Conservation (phyloP, 2,888 invertebrate genomes). For the Hyalella azteca region DNA sequence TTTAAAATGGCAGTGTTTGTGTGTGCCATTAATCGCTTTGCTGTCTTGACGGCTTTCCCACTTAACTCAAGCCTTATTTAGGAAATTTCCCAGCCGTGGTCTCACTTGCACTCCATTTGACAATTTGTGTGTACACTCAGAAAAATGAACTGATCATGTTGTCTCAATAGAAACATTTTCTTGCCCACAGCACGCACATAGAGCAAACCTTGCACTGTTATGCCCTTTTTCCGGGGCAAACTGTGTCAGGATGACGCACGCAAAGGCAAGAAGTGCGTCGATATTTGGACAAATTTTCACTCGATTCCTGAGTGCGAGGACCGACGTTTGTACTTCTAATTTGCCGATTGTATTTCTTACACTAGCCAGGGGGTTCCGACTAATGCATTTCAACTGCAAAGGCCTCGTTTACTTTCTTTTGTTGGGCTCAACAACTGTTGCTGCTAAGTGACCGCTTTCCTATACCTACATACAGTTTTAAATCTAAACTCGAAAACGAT, state of each 20-base stretch:
- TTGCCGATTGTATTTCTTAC: not conserved
- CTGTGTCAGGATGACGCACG: no score
- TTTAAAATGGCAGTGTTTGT: not conserved
- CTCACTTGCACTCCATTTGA: slow-evolving; percentile 8
- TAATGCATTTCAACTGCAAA: not conserved
- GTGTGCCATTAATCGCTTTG: slow-evolving; percentile 28
- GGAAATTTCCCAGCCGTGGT: not conserved
- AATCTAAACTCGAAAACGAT: no score
- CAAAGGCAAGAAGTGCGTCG: no score
- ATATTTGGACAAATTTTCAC: no score
- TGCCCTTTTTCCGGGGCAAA: no score
- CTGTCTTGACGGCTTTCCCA: slow-evolving; percentile 27
- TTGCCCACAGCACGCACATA: no score
- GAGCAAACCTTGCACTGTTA: no score
- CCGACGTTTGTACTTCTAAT: not conserved
- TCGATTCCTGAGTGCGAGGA: no score
- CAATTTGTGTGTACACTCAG: slow-evolving; percentile 6
- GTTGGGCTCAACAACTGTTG: not conserved
- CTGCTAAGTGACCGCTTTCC: not conserved
- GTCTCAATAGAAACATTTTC: no score
- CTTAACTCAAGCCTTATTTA: slow-evolving; percentile 25
- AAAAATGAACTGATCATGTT: no score
- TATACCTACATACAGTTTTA: no score
- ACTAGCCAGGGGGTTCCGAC: not conserved
- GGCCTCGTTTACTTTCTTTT: not conserved